Conservation (phyloP, 2,797 vertebrate species). For the Labroides dimidiatus region DNA sequence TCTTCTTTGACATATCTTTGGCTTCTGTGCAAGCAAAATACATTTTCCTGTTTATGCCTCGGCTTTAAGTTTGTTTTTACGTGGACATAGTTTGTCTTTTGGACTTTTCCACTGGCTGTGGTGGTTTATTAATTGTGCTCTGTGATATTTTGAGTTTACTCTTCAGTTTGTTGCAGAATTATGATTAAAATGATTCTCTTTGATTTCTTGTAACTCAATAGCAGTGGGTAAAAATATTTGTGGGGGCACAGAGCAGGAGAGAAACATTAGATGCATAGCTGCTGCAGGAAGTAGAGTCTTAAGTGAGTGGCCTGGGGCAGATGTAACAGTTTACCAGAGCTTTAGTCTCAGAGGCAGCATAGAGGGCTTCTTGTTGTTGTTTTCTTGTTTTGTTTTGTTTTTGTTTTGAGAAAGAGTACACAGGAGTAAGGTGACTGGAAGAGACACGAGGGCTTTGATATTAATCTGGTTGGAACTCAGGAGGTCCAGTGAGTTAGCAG, state of each 20-base stretch:
- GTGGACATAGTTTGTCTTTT: slow-evolving; percentile 28
- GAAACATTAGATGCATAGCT: slow-evolving; percentile 85
- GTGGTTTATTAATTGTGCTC: slow-evolving; percentile 61
- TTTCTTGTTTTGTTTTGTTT: no score
- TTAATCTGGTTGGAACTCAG: slow-evolving; percentile 77
- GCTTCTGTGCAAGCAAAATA: not conserved
- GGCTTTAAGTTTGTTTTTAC: slow-evolving; percentile 10
- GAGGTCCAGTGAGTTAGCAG: slow-evolving; percentile 78
- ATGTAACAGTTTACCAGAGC: slow-evolving; percentile 77
- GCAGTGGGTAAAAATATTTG: slow-evolving; percentile 96
- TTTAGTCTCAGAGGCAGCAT: slow-evolving; percentile 75
- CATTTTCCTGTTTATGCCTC: not conserved
- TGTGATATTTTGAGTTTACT: slow-evolving; percentile 80
- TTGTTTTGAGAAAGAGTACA: slow-evolving; percentile 50
- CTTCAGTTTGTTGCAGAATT: slow-evolving; percentile 86
- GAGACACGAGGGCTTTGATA: slow-evolving; percentile 51
- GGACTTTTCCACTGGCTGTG: slow-evolving; percentile 64
- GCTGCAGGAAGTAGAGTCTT: slow-evolving; percentile 79
- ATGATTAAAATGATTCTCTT: slow-evolving; percentile 88
- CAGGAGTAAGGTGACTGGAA: slow-evolving; percentile 22
- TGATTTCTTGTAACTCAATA: slow-evolving; percentile 98
- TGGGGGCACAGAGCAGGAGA: slow-evolving; percentile 84
- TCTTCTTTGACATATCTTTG: not conserved
- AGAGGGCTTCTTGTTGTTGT: slow-evolving; percentile 70
- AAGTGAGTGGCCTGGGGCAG: slow-evolving; percentile 80